Conservation (phyloP, 2,797 vertebrate species). For the Gadopsis marmoratus region DNA sequence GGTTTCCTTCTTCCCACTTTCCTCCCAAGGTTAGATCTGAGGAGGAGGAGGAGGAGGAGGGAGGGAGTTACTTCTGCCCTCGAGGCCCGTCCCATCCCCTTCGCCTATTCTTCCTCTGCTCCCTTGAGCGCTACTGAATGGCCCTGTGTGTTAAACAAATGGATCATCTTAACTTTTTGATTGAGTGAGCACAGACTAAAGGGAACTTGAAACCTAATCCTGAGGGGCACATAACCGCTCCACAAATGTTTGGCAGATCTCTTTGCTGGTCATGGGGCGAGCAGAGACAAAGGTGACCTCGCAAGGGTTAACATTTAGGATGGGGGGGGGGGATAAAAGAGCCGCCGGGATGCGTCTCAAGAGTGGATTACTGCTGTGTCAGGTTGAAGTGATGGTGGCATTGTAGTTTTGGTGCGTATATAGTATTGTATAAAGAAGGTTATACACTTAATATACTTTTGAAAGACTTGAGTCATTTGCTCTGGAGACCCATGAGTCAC, state of each 20-base stretch:
- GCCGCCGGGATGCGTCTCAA: slow-evolving; percentile 57
- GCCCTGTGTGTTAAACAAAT: slow-evolving; percentile 89
- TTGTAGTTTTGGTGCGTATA: slow-evolving; percentile 51
- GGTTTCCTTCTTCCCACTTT: slow-evolving; percentile 67
- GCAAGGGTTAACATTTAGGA: slow-evolving; percentile 72
- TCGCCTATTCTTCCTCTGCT: slow-evolving; percentile 78
- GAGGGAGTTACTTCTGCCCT: slow-evolving; percentile 73
- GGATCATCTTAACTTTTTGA: slow-evolving; percentile 90
- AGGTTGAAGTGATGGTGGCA: slow-evolving; percentile 47
- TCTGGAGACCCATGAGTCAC: slow-evolving; percentile 1
- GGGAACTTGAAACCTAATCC: slow-evolving; percentile 88
- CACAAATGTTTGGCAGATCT: slow-evolving; percentile 85
- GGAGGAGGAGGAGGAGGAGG: slow-evolving; percentile 1
- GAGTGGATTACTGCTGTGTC: slow-evolving; percentile 68
- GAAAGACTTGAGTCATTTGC: neutral
- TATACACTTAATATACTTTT: slow-evolving; percentile 1
- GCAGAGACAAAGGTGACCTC: slow-evolving; percentile 84
- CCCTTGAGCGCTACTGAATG: slow-evolving; percentile 86
- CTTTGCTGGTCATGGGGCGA: slow-evolving; percentile 77
- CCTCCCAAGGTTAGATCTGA: slow-evolving; percentile 71
- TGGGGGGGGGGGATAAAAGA: slow-evolving; percentile 56
- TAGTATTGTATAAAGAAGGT: slow-evolving; percentile 14
- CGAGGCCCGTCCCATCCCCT: slow-evolving; percentile 73
- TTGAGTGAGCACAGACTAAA: slow-evolving; percentile 89
- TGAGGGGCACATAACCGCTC: slow-evolving; percentile 83